These are phyloP conservation scores for Nymphicus hollandicus DNA, from an alignment of 2,113 vertebrate species.

Conservation along the genomic window DNA sequence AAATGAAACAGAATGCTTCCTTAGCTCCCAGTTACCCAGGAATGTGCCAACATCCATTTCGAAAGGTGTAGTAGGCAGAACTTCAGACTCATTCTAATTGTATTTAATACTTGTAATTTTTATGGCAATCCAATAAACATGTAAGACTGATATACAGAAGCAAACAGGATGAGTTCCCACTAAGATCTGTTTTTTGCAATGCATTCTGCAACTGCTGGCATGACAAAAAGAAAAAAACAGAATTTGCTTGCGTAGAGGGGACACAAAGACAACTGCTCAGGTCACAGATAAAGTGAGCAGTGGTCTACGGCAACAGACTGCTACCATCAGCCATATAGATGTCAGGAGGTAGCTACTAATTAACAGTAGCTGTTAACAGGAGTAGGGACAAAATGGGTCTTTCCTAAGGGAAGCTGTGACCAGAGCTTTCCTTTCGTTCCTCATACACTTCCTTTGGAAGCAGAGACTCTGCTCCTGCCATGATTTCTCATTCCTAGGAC, in stretches of 20 bases:
- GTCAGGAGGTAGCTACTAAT: background rate
- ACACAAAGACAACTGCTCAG: background rate
- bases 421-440: background rate
- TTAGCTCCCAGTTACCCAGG: background rate
- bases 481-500: background rate
- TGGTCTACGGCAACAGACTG: background rate
- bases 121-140: background rate
- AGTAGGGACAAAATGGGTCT: background rate
- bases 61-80: background rate
- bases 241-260: background rate
- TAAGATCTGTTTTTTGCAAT: background rate
- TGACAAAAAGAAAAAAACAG: background rate
- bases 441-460: background rate
- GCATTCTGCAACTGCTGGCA: background rate
- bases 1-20: background rate
- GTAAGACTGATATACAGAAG: background rate
- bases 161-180: background rate
- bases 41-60: background rate
- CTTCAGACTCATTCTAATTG: background rate
- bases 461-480: background rate
- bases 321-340: background rate
- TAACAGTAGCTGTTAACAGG: background rate
- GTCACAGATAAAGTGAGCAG: background rate
- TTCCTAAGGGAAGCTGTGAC: background rate
- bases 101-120: background rate